Evolutionary conservation across 2,113 vertebrate genomes (phyloP), one percentile per base, ranked within the genome.

Genomic region (Electrona antarctica): DNA sequence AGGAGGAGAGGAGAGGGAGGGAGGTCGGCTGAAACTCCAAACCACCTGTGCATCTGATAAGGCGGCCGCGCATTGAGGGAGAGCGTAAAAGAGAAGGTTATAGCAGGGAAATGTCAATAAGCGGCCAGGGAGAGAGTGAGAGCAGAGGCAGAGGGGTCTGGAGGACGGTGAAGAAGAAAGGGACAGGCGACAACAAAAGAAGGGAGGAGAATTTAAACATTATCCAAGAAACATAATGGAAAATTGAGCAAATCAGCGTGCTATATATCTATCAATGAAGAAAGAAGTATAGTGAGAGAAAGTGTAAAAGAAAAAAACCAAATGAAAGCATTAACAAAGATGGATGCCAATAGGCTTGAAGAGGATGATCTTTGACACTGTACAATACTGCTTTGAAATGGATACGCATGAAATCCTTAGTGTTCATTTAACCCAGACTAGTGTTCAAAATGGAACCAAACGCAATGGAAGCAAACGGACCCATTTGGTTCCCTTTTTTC

Each of bases 31-130:
- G 95, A 96, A 95, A 96, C 93, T 87, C 92, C 92, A 95, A 89
- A 93, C 93, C 93, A 14, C 74, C 79, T 66, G 86, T 84, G 75
- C 92, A 94, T 95, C 95, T 94, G 96, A 98, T 96, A 97, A 94
- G 92, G 65, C 50, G 58, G 75, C 3, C 84, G 63, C 71, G 76
- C 91, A 92, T 90, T 92, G 92, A 92, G 87, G 89, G 33, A 80
- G 79, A 88, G 86, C 86, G 92, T 91, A 93, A 93, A 90, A 87
- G 93, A 92, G 92, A 92, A 92, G 92, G 92, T 91, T 92, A 92
- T 21, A 6, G 92, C 82, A 62, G 84, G 80, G 82, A 89, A 93
- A 92, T 86, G 91, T 91, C 88, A 89, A 88, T 84, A 62, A 87
- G 64, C 47, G 70, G 83, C 85, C 64, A 75, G 85, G 88, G 82